Base-by-base conservation (phyloP, 2,113 vertebrate genomes). In the Aramus guarauna region DNA sequence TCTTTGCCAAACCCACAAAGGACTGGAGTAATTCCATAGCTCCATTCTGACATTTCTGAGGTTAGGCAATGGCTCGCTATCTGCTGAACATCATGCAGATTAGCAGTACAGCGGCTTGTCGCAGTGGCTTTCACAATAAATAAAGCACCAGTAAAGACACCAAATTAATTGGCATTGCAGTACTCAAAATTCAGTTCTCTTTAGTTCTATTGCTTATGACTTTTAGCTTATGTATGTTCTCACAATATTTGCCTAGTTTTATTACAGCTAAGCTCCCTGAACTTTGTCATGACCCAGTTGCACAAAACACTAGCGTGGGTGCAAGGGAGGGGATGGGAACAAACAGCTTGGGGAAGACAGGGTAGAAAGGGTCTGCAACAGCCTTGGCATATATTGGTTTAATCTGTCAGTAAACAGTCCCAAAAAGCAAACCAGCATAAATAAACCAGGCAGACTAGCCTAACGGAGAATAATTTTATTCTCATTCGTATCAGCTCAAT, bases 1-100 rank as follows among this genome's bases (percentile, higher is more conserved):
- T 79, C 52, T 89, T 84, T 91, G 92, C 96, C 94, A 96, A 96
- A 96, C 67, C 96, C 94, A 93, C 92, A 72, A 34, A 92, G 78
- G 73, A 58, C 87, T 97, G 94, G 94, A 93, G 39, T 58, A 68
- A 79, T 68, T 96, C 85, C 89, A 87, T 23, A 82, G 84, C 74
- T 92, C 77, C 71, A 59, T 82, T 93, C 3, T 39, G 90, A 85
- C 90, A 87, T 94, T 94, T 94, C 93, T 96, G 96, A 96, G 85
- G 90, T 88, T 94, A 73, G 66, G 81, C 94, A 75, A 50, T 90
- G 62, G 62, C 58, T 95, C 41, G 1, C 90, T 96, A 66, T 96
- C 87, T 94, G 77, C 77, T 76, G 82, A 68, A 34, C 92, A 79
- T 91, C 96, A n/a, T 20, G 48, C 56, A 88, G 93, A 82, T 93